Evolutionary conservation across 2,888 invertebrate genomes (phyloP), one percentile per base, ranked within the genome.

Genomic region (Lasius platythorax): DNA sequence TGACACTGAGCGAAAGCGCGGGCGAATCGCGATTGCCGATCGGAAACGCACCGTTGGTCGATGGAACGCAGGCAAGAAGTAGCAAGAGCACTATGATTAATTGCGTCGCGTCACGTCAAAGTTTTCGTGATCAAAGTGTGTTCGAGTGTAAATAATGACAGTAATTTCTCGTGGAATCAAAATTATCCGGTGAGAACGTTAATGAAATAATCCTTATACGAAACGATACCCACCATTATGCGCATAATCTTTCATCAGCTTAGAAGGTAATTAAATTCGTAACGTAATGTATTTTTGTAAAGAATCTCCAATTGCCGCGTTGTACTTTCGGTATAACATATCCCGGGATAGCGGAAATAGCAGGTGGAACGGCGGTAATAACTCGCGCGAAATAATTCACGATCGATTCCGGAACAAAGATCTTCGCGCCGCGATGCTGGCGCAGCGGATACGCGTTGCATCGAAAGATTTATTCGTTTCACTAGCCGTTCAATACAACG

Each of bases 21-120:
- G 61, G 75, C 68, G 68, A 86, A 88, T 87, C 84, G 73, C 81
- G 78, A 82, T 83, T 76, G 66, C 61, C 58, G 85, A 85, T 82
- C 79, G 81, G 63, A 76, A 88, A 70, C 67, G 67, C 56, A 46
- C 30, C 23, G 11, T 15, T 46, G 23, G 43, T 33, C 63, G 63
- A 81, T 82, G 76, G 82, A 81, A 83, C n/a, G 50, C 58, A 66
- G 75, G 33, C 75, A 74, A 70, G 72, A 75, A 86, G 74, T 61
- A 61, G 58, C 23, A 43, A 72, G 46, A 72, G 46, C 43, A 30
- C 61, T 37, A 72, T 81, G 79, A 81, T 81, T 86, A 83, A 86
- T 83, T 73, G 83, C 40, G 33, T 28, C 68, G 68, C 67, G 67
- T 73, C 73, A 46, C 61, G 61, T 61, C 73, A 23, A 28, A 81